Evolutionary conservation across 1,140 invertebrate species (phyloP).

Genomic region (Drosophila pseudoobscura): DNA sequence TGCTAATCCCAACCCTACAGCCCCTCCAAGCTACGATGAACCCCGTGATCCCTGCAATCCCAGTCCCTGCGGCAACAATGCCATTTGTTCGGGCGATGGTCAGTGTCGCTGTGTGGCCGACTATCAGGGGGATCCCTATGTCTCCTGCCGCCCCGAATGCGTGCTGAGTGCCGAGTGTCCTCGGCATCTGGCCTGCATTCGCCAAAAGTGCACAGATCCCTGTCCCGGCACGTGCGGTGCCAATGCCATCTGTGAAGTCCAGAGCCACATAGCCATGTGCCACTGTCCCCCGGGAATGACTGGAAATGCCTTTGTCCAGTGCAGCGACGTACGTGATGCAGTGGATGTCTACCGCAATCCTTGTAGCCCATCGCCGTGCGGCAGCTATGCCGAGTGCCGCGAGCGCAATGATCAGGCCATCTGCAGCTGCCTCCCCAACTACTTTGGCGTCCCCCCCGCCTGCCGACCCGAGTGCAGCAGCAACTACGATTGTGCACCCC

Average conservation of each 20-base stretch:
- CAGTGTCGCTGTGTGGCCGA: conserved; percentile 87
- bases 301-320: conserved; percentile 89
- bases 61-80: conserved; percentile 85
- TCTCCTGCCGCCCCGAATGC: conserved; percentile 91
- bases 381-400: conserved; percentile 86
- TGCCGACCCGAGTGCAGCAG: conserved; percentile 87
- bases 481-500: conserved; percentile 87
- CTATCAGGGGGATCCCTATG: conserved; percentile 88
- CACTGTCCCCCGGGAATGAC: conserved; percentile 88
- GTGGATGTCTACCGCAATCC: conserved; percentile 83
- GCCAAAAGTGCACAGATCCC: conserved; percentile 89
- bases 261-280: conserved; percentile 91
- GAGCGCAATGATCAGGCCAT: conserved; percentile 86
- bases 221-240: conserved; percentile 90
- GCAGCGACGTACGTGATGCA: conserved; percentile 82
- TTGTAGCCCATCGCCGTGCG: conserved; percentile 90
- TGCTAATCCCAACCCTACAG: conserved; percentile 36
- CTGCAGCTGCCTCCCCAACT: conserved; percentile 87
- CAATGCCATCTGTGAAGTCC: conserved; percentile 89
- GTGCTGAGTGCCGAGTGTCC: conserved; percentile 92
- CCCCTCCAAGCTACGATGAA: conserved; percentile 73
- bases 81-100: conserved; percentile 89
- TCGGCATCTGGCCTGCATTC: conserved; percentile 88
- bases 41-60: conserved; percentile 85
- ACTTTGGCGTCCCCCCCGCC: conserved; percentile 86